Base-by-base conservation (phyloP, 2,113 vertebrate genomes). In the Channa maculata region DNA sequence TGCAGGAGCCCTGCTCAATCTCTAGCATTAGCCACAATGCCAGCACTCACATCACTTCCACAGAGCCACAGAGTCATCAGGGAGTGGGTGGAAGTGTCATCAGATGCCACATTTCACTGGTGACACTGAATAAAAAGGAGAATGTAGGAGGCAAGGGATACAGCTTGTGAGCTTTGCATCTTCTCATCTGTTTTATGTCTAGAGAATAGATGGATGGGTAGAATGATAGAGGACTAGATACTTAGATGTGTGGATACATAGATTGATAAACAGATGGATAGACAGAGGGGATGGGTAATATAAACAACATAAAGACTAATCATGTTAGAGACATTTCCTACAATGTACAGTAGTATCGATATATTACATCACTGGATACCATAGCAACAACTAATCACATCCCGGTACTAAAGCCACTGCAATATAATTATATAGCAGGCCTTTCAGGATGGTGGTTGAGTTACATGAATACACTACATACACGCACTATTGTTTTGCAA, bases 91-190 rank as follows among this genome's bases (percentile, higher is more conserved):
- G 84, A 75, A 77, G 82, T 76, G 88, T 68, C 89, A 86, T 87
- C 79, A 71, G 82, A 82, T 68, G 89, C 82, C 82, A 89, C 89
- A 87, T 90, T 91, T 90, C 89, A 93, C 71, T 75, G 75, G 65
- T 85, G 88, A 91, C 79, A 75, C 78, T 74, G 83, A 85, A 88
- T 79, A 54, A 65, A 81, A 66, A 65, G 57, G 64, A 51, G 54
- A 37, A 69, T 66, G 50, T 44, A 66, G 75, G 75, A 88, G 54
- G 66, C 60, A 46, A 60, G 75, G 59, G 38, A 64, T 38, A 15
- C 33, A 38, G 59, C 57, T 45, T 38, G 58, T 57, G 65, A 77
- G 51, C 60, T 53, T 49, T 60, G 37, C 5, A 37, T 79, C 53
- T 44, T 63, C 62, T 37, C 15, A 34, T 84, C 8, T 64, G 80